Evolutionary conservation across 2,888 invertebrate species (phyloP), one percentile per base, ranked within the genome.

Genomic region (Megamerina dolium): DNA sequence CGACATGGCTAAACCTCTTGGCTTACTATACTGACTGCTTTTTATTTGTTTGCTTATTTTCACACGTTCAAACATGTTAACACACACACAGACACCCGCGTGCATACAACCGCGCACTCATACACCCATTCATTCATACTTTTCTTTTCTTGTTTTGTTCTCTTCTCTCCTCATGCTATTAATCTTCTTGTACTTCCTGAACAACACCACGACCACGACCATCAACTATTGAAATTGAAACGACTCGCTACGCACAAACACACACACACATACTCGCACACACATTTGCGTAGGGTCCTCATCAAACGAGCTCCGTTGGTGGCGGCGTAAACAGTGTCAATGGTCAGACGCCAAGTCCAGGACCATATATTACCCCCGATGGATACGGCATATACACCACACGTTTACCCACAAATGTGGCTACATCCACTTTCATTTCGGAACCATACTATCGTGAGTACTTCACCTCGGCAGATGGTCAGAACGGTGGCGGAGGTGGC

Each of bases 401-500:
- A 47, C 61, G 72, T 23, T 54, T 71, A 48, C 62, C 68, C 33
- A 60, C 67, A 30, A 61, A 64, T 36, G 67, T 68, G 38, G 63
- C 64, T 46, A 56, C 65, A 46, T 61, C 66, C 32, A 63, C 81
- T 36, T 83, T 83, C 66, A 75, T 83, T 53, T 74, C 80, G 56
- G 85, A 85, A 63, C 83, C 83, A 50, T 85, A 89, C 76, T 82
- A 87, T 70, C 61, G 73, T 20, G 87, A 87, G 72, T 86, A 86
- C 69, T 86, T 85, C 70, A 80, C 81, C 41, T 41, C 48, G 10
- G 36, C 46, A 29, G 43, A 43, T n/a, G 78, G 80, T 49, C 75
- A 75, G 30, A 74, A 77, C 37, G 65, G 67, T 33, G 69, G 68
- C 40, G n/a, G n/a, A n/a, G n/a, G n/a, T n/a, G n/a, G n/a, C n/a